Conservation (phyloP, 2,888 invertebrate genomes). For the Torymus tubicola region DNA sequence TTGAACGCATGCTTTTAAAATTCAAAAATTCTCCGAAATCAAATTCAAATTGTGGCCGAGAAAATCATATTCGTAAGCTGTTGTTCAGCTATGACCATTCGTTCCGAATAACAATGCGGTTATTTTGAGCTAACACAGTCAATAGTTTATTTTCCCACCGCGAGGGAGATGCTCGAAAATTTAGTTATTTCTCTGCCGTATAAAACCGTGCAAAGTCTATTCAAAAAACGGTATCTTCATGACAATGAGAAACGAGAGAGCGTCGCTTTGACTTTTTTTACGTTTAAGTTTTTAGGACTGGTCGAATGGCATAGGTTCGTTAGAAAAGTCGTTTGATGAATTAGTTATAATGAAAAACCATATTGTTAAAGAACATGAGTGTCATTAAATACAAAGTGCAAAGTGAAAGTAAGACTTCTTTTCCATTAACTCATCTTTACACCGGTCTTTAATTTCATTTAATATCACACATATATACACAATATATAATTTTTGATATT, state of each 20-base stretch:
- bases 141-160: slow-evolving; percentile 69
- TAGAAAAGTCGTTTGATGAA: slow-evolving; percentile 52
- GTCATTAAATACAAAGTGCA: slow-evolving; percentile 71
- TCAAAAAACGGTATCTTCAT: slow-evolving; percentile 15
- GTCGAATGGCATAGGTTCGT: slow-evolving; percentile 46
- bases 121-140: slow-evolving; percentile 52
- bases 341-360: slow-evolving; percentile 55
- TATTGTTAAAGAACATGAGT: slow-evolving; percentile 65
- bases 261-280: slow-evolving; percentile 58
- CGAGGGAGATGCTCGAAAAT: slow-evolving; percentile 58
- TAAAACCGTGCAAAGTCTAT: slow-evolving; percentile 25
- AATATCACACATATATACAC: not conserved
- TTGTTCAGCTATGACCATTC: too few species aligned
- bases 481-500: not conserved
- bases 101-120: too few species aligned
- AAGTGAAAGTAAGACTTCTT: slow-evolving; percentile 65
- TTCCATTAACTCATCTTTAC: slow-evolving; percentile 7
- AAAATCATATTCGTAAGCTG: slow-evolving; percentile 16
- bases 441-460: not conserved
- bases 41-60: too few species aligned
- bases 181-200: slow-evolving; percentile 57
- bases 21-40: too few species aligned
- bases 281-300: slow-evolving; percentile 49
- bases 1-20: too few species aligned
- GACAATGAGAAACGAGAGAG: slow-evolving; percentile 48